Percentiles rank a stretch among this genome's conserved stretches.
phyloP scores from a whole-genome alignment of 2,888 invertebrate genomes.

The Philhelius pedissequus region DNA sequence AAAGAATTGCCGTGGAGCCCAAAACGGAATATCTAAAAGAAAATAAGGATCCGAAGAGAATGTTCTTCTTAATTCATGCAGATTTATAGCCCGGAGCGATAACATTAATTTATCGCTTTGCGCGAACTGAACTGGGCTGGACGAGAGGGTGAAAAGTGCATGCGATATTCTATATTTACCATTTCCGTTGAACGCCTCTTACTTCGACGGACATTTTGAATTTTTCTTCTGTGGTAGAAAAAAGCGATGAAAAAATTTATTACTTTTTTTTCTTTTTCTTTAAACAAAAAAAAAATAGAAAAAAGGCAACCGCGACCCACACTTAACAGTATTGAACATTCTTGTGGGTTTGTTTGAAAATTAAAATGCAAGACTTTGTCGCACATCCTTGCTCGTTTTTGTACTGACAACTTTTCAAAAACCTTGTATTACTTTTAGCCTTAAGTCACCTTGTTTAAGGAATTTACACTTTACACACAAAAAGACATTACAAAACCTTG shows the following conservation, averaged over 20 bases:
- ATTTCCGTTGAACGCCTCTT: neutral
- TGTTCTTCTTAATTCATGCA: slow-evolving; percentile 72
- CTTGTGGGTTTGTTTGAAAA: slow-evolving; percentile 18
- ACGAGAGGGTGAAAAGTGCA: slow-evolving; percentile 51
- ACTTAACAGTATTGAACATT: slow-evolving; percentile 50
- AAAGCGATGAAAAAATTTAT: slow-evolving; percentile 16
- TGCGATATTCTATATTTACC: slow-evolving; percentile 61
- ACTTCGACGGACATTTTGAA: slow-evolving; percentile 50
- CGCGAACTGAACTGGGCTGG: slow-evolving; percentile 17
- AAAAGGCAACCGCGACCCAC: slow-evolving; percentile 33
- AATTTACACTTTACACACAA: too few species aligned
- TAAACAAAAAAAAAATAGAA: neutral
- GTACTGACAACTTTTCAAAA: too few species aligned
- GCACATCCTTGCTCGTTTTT: neutral
- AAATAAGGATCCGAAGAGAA: slow-evolving; percentile 67
- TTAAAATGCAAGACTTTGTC: neutral
- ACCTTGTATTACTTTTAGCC: too few species aligned
- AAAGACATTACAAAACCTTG: too few species aligned
- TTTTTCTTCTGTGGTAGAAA: slow-evolving; percentile 23
- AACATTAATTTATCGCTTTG: slow-evolving; percentile 73
- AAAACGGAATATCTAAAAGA: slow-evolving; percentile 66
- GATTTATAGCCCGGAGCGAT: slow-evolving; percentile 73
- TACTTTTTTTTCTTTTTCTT: neutral
- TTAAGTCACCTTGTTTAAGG: too few species aligned
- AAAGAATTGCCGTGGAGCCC: slow-evolving; percentile 49